A percentile compares a stretch with the other conserved stretches of the same genome.
These are phyloP conservation scores for Cettia cetti DNA, from an alignment of 2,113 vertebrate genomes.

Conservation along the genomic window DNA sequence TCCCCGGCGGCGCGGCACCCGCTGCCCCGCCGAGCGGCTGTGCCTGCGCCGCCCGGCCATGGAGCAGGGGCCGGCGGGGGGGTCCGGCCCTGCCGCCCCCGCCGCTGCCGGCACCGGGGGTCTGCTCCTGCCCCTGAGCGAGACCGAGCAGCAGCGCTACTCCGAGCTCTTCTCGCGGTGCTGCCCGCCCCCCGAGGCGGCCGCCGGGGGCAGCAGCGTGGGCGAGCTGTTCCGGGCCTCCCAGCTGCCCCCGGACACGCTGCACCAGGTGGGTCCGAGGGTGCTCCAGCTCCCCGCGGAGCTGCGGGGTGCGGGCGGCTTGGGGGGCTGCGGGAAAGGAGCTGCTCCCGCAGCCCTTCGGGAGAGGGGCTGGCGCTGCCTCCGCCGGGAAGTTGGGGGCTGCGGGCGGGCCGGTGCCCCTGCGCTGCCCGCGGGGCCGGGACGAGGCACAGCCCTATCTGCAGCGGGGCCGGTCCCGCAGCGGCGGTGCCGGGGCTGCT, in stretches of 20 bases:
- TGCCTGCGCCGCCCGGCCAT: neutral
- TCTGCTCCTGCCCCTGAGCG: neutral
- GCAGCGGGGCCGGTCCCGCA: neutral
- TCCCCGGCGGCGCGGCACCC: neutral
- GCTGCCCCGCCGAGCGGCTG: neutral
- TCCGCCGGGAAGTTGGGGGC: neutral
- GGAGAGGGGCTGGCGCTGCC: neutral
- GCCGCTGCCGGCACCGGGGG: neutral
- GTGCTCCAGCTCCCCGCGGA: neutral
- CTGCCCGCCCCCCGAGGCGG: slow-evolving; percentile 46
- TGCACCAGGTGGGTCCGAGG: slow-evolving; percentile 39
- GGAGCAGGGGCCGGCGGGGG: neutral
- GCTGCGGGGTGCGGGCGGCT: neutral
- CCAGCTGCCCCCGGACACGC: slow-evolving; percentile 43
- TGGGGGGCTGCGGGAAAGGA: neutral
- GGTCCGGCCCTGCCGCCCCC: neutral
- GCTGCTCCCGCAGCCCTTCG: neutral
- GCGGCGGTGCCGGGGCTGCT: neutral
- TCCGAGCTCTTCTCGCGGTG: slow-evolving; percentile 52
- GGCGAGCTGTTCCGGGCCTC: slow-evolving; percentile 52
- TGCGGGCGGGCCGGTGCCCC: neutral
- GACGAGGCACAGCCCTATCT: neutral
- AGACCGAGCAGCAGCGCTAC: slow-evolving; percentile 48
- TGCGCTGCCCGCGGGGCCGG: neutral
- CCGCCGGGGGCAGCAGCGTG: slow-evolving; percentile 52